phyloP scores from a whole-genome alignment of 64 coral and sea anemone genomes.

The Acropora yongei region DNA sequence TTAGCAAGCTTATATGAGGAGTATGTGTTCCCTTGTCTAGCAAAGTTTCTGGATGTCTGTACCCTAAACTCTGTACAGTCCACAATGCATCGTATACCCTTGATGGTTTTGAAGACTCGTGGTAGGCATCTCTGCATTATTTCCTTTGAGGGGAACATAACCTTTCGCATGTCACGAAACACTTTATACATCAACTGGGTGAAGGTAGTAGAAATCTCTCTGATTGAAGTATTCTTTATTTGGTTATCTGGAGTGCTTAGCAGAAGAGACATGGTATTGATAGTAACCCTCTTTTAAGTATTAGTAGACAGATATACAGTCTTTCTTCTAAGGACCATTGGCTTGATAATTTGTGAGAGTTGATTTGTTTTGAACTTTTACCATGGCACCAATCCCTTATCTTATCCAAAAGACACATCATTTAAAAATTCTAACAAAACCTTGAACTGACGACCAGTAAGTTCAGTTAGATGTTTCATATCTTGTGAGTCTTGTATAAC shows the following conservation, averaged over 20 bases:
- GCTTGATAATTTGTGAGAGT: too few relatives aligned
- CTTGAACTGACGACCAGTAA: too few relatives aligned
- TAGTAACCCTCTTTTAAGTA: constrained; percentile 24
- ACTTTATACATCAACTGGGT: constrained; percentile 51
- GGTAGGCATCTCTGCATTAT: neutral
- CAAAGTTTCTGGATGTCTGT: constrained; percentile 65
- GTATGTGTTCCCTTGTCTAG: constrained; percentile 60
- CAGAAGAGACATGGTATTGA: constrained; percentile 23
- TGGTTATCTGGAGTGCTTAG: neutral
- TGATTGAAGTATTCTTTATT: constrained; percentile 21
- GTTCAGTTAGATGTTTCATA: too few relatives aligned
- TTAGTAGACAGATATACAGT: too few relatives aligned
- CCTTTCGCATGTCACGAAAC: constrained; percentile 29
- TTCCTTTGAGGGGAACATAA: constrained; percentile 40
- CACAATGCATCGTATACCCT: constrained; percentile 48
- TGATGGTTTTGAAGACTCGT: neutral
- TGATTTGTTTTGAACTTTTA: too few relatives aligned
- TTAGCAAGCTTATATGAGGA: constrained; percentile 69
- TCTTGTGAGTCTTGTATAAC: too few relatives aligned
- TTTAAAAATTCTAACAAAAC: too few relatives aligned
- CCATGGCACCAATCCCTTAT: too few relatives aligned
- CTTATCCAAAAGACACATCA: too few relatives aligned
- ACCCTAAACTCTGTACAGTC: constrained; percentile 70
- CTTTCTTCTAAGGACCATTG: too few relatives aligned
- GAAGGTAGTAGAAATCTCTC: constrained; percentile 40